These are phyloP conservation scores for Zosterops pallidus DNA, from an alignment of 2,113 vertebrate species.

Conservation along the genomic window DNA sequence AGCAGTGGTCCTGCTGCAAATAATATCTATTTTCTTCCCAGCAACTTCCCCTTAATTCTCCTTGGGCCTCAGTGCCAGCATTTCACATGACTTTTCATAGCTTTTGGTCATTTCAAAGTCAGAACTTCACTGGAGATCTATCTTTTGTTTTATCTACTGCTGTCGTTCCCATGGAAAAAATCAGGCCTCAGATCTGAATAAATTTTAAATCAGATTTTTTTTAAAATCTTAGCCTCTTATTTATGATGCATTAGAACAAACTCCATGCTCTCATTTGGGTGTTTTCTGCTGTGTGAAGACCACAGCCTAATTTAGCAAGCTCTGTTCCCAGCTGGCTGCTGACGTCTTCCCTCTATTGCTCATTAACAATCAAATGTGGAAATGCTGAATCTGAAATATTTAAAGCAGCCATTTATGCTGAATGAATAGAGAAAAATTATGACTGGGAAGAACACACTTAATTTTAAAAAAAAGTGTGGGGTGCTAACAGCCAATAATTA, in stretches of 20 bases:
- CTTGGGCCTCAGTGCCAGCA: not conserved
- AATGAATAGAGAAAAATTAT: not conserved
- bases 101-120: not conserved
- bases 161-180: not conserved
- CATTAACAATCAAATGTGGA: not conserved
- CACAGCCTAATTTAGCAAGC: not conserved
- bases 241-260: not conserved
- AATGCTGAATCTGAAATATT: slow-evolving; percentile 6
- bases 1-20: not conserved
- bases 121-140: not conserved
- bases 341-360: not conserved
- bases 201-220: not conserved
- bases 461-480: not conserved
- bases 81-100: not conserved
- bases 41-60: not conserved
- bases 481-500: not conserved
- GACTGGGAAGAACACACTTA: not conserved
- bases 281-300: not conserved
- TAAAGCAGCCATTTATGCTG: not conserved
- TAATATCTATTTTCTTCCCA: not conserved
- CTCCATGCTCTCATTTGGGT: not conserved
- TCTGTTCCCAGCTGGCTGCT: not conserved
- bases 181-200: not conserved
- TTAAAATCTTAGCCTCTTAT: not conserved
- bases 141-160: not conserved